A percentile compares a stretch with the other conserved stretches of the same genome.
These are phyloP conservation scores for Archivesica marissinica DNA, from an alignment of 1,140 invertebrate genomes.

Conservation along the genomic window DNA sequence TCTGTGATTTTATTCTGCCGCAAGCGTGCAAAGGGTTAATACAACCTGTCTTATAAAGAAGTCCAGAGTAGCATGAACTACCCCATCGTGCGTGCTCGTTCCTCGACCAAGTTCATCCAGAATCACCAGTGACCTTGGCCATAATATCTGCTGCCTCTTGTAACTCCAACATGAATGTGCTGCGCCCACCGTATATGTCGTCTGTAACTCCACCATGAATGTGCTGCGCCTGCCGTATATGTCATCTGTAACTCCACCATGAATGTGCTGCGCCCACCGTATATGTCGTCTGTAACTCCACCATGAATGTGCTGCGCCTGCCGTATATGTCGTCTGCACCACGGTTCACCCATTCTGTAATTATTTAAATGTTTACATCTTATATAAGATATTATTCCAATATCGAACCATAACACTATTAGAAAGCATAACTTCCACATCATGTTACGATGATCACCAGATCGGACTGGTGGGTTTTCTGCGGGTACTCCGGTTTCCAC, in stretches of 20 bases:
- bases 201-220: conserved; percentile 82
- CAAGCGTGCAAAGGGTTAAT: too few species aligned
- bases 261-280: conserved; percentile 79
- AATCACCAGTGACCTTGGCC: conserved; percentile 76
- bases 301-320: conserved; percentile 81
- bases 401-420: too few species aligned
- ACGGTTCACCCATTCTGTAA: too few species aligned
- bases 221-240: conserved; percentile 79
- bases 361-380: too few species aligned
- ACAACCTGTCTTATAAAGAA: conserved; percentile 78
- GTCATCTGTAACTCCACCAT: conserved; percentile 81
- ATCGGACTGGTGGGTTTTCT: too few species aligned
- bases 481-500: too few species aligned
- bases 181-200: conserved; percentile 78
- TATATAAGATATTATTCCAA: too few species aligned
- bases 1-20: too few species aligned
- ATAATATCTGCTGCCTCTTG: conserved; percentile 80
- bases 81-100: conserved; percentile 80
- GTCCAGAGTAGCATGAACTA: conserved; percentile 75
- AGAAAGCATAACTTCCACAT: too few species aligned
- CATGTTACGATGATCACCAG: too few species aligned
- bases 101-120: conserved; percentile 81
- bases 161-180: conserved; percentile 82
- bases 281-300: conserved; percentile 81
- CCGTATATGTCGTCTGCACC: conserved; percentile 79